These are phyloP conservation scores for Eulemur macaco DNA, from an alignment of 2,113 vertebrate genomes.

Conservation along the genomic window DNA sequence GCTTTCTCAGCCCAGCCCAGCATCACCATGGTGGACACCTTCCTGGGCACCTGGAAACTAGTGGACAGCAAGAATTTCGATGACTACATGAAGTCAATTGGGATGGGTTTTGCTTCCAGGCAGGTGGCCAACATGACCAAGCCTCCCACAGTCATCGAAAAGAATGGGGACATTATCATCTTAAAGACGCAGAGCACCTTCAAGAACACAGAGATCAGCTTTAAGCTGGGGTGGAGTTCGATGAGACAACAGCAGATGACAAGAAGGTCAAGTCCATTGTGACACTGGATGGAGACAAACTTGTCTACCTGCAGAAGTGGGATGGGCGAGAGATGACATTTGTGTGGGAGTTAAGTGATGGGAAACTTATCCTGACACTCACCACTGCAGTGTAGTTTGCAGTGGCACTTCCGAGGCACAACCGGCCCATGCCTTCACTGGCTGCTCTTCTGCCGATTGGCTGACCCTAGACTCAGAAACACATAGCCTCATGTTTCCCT, in stretches of 20 bases:
- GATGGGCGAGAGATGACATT: conserved; percentile 92
- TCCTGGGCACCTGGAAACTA: conserved; percentile 93
- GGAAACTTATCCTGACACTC: conserved; percentile 92
- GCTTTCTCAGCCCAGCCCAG: background rate
- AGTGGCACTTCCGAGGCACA: conserved; percentile 88
- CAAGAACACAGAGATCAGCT: conserved; percentile 93
- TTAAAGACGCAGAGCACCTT: conserved; percentile 94
- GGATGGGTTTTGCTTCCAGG: conserved; percentile 92
- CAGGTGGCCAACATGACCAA: conserved; percentile 91
- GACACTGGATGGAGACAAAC: conserved; percentile 89
- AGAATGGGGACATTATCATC: conserved; percentile 83
- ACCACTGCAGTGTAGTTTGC: conserved; percentile 86
- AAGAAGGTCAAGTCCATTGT: conserved; percentile 93
- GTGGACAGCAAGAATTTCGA: conserved; percentile 92
- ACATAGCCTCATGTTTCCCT: background rate
- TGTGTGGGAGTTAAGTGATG: conserved; percentile 89
- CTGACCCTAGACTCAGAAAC: conserved; percentile 44
- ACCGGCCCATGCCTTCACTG: background rate
- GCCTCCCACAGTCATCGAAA: conserved; percentile 92
- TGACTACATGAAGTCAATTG: conserved; percentile 93
- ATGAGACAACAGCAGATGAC: conserved; percentile 94
- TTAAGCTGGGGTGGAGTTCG: conserved; percentile 92
- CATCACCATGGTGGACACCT: conserved; percentile 88
- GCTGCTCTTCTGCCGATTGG: background rate
- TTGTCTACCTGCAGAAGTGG: conserved; percentile 95